Evolutionary conservation across 2,113 vertebrate species (phyloP).

Genomic region (Morone chrysops): DNA sequence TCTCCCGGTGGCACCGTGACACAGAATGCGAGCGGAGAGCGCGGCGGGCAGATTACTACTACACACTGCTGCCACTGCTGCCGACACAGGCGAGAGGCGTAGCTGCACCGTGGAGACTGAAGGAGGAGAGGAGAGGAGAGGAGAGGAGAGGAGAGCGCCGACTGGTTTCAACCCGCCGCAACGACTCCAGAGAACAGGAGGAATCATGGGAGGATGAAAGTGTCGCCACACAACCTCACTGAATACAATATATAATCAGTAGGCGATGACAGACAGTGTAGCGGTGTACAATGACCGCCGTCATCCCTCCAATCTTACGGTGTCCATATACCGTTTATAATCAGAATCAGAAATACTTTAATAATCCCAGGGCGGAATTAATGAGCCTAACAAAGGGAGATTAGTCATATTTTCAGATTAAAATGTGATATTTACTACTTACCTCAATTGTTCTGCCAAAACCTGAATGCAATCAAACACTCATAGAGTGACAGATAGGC

Average conservation of each 20-base stretch:
- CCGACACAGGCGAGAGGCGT: constrained; percentile 59
- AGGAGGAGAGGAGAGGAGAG: constrained; percentile 18
- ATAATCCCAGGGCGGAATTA: no score
- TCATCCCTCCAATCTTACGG: no score
- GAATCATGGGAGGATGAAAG: constrained; percentile 15
- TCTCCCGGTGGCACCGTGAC: constrained; percentile 74
- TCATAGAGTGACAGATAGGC: not conserved
- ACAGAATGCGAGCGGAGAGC: constrained; percentile 59
- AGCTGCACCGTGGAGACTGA: constrained; percentile 32
- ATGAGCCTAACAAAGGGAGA: not conserved
- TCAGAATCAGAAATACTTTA: no score
- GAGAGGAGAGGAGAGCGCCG: constrained; percentile 36
- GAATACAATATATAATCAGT: no score
- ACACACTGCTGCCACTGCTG: constrained; percentile 46
- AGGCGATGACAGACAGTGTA: no score
- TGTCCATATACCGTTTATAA: not conserved
- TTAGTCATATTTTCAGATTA: not conserved
- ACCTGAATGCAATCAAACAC: not conserved
- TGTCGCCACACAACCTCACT: not conserved
- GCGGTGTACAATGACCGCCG: no score
- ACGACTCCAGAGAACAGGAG: not conserved
- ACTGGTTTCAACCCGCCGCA: not conserved
- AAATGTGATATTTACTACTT: not conserved
- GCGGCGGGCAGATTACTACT: constrained; percentile 69
- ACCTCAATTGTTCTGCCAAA: not conserved